Base-by-base conservation (phyloP, 1,140 invertebrate species). In the Trichonephila inaurata region DNA sequence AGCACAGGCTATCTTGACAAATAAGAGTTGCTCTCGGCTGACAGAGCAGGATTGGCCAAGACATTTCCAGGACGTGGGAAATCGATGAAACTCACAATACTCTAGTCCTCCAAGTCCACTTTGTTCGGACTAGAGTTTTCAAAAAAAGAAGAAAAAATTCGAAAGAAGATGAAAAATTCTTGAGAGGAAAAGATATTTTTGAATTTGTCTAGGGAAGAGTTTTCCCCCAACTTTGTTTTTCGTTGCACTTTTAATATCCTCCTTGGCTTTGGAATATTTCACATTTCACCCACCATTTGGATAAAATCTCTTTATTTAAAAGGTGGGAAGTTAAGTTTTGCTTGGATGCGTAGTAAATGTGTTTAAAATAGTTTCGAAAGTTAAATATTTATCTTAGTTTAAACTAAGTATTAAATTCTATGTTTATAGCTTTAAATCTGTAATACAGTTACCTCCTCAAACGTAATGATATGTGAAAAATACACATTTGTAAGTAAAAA, bases 1-100 rank as follows among this genome's bases (percentile, higher is more conserved):
- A 87, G 85, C 40, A 87, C 82, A 58, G 58, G 85, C 18, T 87
- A 89, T 89, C 88, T 89, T 89, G 88, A 89, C 69, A 89, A 89
- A 89, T 89, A 91, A 81, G 89, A 91, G 77, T 40, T 62, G 33
- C 77, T 60, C 89, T 82, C 69, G 28, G 33, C 77, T 91, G 89
- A 91, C 89, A 91, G 44, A 60, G 28, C 69, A 44, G 89, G 89
- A 91, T 91, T 91, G 72, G 58, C 40, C 51, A 62, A 51, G 89
- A 91, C 89, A 62, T 60, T 91, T 81, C 72, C 89, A 33, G 77
- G 77, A 91, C 77, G 77, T 12, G 19, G 51, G 51, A 33, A 91
- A 91, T 91, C 89, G 89, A 91, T 91, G 21, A 40, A 28, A 58
- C 44, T 91, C 19, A 24, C 58, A 60, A 89, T 89, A 51, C 88